Conservation (phyloP, 2,113 vertebrate genomes). For the Cygnus buccinator region DNA sequence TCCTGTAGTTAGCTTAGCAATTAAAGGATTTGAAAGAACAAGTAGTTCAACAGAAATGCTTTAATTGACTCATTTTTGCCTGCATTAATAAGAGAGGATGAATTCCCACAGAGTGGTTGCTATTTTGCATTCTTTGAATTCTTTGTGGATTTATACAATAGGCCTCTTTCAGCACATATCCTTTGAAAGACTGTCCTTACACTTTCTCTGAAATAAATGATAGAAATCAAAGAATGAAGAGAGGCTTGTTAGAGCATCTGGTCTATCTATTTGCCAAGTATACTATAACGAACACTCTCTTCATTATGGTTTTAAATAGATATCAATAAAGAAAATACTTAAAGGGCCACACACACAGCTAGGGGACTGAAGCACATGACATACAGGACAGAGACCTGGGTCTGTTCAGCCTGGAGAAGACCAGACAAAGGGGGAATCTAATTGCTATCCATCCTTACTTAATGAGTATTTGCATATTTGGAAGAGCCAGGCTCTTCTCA, state of each 20-base stretch:
- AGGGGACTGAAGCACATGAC: background rate
- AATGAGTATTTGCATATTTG: background rate
- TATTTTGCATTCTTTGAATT: conserved; percentile 47
- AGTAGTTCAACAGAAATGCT: conserved; percentile 30
- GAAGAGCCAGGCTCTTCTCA: background rate
- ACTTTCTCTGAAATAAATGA: background rate
- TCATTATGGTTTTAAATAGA: conserved; percentile 5
- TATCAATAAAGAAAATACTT: background rate
- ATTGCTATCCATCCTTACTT: background rate
- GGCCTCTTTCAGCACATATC: conserved; percentile 16
- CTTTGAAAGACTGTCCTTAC: conserved; percentile 34
- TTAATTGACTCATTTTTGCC: conserved; percentile 51
- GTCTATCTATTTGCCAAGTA: conserved; percentile 3
- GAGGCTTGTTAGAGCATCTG: background rate
- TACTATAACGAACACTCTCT: background rate
- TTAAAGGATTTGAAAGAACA: conserved; percentile 38
- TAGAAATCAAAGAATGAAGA: conserved; percentile 4
- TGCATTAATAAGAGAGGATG: conserved; percentile 23
- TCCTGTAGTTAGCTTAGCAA: conserved; percentile 5
- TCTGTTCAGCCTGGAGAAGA: background rate
- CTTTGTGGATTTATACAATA: conserved; percentile 48
- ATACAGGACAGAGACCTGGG: background rate
- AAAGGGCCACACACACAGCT: background rate
- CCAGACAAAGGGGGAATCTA: background rate
- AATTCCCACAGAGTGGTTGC: conserved; percentile 16